phyloP scores from a whole-genome alignment of 2,888 invertebrate species.

The Eupithecia insigniata region DNA sequence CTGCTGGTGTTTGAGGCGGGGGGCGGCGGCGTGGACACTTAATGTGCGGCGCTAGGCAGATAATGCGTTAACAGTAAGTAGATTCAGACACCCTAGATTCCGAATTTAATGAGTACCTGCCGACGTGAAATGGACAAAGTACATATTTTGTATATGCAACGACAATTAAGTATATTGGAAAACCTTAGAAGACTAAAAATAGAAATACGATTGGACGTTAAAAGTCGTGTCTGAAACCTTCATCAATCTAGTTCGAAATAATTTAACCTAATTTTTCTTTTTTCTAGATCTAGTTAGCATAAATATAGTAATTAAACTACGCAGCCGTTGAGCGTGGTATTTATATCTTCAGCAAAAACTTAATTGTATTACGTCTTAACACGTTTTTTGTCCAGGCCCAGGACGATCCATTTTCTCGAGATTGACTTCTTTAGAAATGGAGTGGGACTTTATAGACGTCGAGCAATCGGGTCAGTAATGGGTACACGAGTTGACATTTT shows the following conservation, averaged over 20 bases:
- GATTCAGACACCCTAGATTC: background rate
- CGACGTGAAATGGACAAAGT: background rate
- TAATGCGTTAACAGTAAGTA: background rate
- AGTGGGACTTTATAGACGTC: conserved; percentile 38
- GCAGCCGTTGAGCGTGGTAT: conserved; percentile 24
- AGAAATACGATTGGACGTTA: background rate
- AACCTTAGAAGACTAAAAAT: background rate
- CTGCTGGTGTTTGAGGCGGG: too few species aligned
- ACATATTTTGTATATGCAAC: background rate
- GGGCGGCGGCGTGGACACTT: too few species aligned
- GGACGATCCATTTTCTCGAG: background rate
- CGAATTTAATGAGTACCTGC: background rate
- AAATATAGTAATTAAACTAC: conserved; percentile 43
- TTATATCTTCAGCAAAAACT: conserved; percentile 45
- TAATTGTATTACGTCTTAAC: conserved; percentile 25
- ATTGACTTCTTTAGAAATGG: conserved; percentile 10
- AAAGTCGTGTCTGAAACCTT: conserved; percentile 20
- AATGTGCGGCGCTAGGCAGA: too few species aligned
- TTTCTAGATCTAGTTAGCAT: conserved; percentile 53
- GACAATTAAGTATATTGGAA: background rate
- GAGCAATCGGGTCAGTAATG: conserved; percentile 36
- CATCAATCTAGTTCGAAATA: conserved; percentile 23
- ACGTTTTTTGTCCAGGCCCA: conserved; percentile 21
- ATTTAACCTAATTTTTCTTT: conserved; percentile 39
- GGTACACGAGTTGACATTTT: conserved; percentile 31